Base-by-base conservation (phyloP, 1,140 invertebrate species). In the Papilio xuthus region DNA sequence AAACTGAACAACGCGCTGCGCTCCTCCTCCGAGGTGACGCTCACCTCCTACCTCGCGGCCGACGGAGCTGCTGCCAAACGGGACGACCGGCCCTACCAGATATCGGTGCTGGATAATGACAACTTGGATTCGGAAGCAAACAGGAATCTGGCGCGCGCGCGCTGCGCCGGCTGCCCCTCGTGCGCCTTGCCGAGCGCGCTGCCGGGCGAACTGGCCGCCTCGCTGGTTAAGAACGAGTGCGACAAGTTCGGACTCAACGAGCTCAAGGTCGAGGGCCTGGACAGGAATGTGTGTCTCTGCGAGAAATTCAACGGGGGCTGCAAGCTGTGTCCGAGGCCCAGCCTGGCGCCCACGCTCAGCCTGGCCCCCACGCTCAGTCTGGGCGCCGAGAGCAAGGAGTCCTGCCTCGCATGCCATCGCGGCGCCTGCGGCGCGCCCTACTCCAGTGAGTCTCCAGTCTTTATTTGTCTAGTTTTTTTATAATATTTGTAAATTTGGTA, bases 11-110 rank as follows among this genome's bases (percentile, higher is more conserved):
- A 93, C 81, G 86, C 88, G 53, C 84, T 86, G 4, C 83, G 88
- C 7, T 89, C 90, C 15, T 86, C 90, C 41, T 92, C 93, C 28
- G 93, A 94, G 81, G 93, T 94, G 74, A 94, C 93, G 7, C 82
- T 94, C 10, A 94, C 93, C 0, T 90, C 92, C 12, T 94, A 92
- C 83, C 88, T 94, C 85, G 84, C 89, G 9, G 90, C 89, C 8
- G 60, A 67, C n/a, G 91, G 85, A 78, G 84, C 81, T 13, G 85
- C 88, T 28, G 79, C 75, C 70, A 79, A 83, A 69, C 85, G 83
- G 71, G 83, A 87, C 47, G 84, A 87, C 23, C 82, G 80, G n/a
- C 79, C 81, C 7, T 88, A 86, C 53, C 85, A 87, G 76, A 84
- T 88, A 32, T 81, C 83, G 70, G 84, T 89, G 47, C 80, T 82